A percentile compares a stretch with the other conserved stretches of the same genome.
Conservation (phyloP, 2,888 invertebrate species). For the Augochlorella aurata region DNA sequence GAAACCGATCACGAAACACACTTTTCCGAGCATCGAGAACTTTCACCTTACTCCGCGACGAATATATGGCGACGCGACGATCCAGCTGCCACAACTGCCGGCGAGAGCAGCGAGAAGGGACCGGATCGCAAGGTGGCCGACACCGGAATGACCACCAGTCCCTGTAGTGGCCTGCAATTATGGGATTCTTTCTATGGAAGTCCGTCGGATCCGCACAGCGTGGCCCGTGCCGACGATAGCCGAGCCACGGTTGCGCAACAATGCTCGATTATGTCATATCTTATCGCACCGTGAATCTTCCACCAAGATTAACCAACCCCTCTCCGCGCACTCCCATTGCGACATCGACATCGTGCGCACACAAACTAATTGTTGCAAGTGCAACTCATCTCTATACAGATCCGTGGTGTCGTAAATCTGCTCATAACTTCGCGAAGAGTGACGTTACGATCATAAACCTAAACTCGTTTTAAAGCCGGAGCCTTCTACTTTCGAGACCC, state of each 20-base stretch:
- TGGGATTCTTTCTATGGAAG: conserved; percentile 49
- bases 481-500: too few relatives aligned
- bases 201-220: conserved; percentile 51
- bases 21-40: conserved; percentile 29
- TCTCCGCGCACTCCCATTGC: background rate
- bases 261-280: conserved; percentile 14
- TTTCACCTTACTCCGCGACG: conserved; percentile 27
- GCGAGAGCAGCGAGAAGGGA: conserved; percentile 36
- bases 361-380: background rate
- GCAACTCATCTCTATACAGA: too few relatives aligned
- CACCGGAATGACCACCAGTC: conserved; percentile 58
- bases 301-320: background rate
- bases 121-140: conserved; percentile 50
- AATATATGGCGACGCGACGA: background rate
- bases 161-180: conserved; percentile 54
- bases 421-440: too few relatives aligned
- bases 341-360: background rate
- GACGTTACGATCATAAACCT: too few relatives aligned
- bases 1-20: conserved; percentile 6
- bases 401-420: too few relatives aligned
- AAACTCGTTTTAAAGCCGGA: too few relatives aligned
- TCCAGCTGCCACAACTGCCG: background rate
- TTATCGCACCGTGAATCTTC: conserved; percentile 39
- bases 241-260: conserved; percentile 14
- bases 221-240: conserved; percentile 32